Conservation (phyloP, 2,888 invertebrate genomes). For the Serripes groenlandicus region DNA sequence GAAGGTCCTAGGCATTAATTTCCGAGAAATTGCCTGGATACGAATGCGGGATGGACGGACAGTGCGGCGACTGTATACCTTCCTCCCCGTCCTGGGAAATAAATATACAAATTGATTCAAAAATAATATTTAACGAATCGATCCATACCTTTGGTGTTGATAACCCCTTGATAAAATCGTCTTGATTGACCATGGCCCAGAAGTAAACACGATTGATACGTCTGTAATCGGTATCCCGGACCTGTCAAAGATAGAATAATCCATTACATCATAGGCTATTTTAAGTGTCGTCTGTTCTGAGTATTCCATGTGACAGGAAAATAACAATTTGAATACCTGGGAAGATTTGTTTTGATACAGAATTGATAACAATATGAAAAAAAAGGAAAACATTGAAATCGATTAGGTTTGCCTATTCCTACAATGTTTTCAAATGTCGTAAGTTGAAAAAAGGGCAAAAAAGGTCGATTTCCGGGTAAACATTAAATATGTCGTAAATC, state of each 20-base stretch:
- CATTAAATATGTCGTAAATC: background rate
- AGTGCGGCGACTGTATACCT: background rate
- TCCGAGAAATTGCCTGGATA: too few species aligned
- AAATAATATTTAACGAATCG: background rate
- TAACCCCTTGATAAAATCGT: constrained; percentile 57
- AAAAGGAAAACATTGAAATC: background rate
- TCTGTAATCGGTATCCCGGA: constrained; percentile 16
- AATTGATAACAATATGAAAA: background rate
- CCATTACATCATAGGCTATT: too few species aligned
- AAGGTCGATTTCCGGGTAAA: too few species aligned
- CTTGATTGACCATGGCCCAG: constrained; percentile 62
- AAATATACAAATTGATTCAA: background rate
- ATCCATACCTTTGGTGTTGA: constrained; percentile 18
- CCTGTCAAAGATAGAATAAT: constrained; percentile 35
- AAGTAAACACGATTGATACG: constrained; percentile 60
- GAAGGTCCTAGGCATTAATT: too few species aligned
- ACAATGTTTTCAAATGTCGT: too few species aligned
- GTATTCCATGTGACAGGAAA: too few species aligned
- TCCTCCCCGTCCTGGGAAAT: background rate
- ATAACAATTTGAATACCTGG: too few species aligned
- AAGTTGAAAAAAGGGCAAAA: too few species aligned
- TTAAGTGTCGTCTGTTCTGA: too few species aligned
- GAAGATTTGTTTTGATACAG: too few species aligned
- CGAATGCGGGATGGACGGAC: background rate
- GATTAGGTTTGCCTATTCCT: too few species aligned